Evolutionary conservation across 2,888 invertebrate genomes (phyloP), one percentile per base, ranked within the genome.

Genomic region (Nemoura dubitans): DNA sequence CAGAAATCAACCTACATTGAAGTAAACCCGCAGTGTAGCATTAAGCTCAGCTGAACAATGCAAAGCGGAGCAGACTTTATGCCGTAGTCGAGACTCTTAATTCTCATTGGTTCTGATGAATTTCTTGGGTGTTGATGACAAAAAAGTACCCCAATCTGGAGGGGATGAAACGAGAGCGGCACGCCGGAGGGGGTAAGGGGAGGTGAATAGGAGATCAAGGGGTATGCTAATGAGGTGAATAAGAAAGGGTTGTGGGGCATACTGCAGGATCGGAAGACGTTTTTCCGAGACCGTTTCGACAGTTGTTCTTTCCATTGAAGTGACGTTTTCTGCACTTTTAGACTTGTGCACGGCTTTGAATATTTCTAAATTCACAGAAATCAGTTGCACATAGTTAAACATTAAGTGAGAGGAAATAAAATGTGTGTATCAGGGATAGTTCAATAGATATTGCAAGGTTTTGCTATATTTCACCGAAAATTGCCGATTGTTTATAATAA

Each of bases 41-140:
- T 27, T n/a, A 7, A 76, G 21, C 78, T 26, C 25, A 78, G n/a
- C 27, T 14, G 27, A 78, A 78, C 28, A 78, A 78, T 78, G 25
- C n/a, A 25, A 78, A 78, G 78, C n/a, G 10, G 21, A 76, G 76
- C 5, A 76, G 3, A 78, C 28, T 28, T 5, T 78, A 10, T 0
- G 7, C 78, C 78, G 3, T 26, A 78, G 43, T 25, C 7, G 26
- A n/a, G 14, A 2, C 59, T 59, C 84, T 84, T 84, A 76, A 84
- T 84, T 84, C 76, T 76, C 84, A 84, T 84, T 84, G 84, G 84
- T 76, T 30, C 84, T 84, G 84, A 84, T 84, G 84, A 84, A 76
- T 84, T 81, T 42, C 83, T 43, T 26, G 83, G 83, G 83, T 83
- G 83, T 83, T 84, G 84, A 76, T 84, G 84, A 84, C 84, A 84